Evolutionary conservation across 2,888 invertebrate genomes (phyloP).

Genomic region (Eledona agricola): DNA sequence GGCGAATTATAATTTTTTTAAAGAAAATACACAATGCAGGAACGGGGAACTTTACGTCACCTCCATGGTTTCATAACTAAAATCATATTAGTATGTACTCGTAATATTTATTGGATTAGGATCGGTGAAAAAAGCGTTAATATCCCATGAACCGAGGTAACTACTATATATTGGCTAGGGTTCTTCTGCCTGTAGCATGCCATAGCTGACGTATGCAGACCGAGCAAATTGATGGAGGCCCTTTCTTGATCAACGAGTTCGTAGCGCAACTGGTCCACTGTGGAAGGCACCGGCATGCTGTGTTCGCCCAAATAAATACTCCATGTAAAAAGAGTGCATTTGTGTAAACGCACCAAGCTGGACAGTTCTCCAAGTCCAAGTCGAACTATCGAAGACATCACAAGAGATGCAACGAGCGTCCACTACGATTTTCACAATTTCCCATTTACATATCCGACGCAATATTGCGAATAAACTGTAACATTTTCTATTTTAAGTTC

Average conservation of each 20-base stretch:
- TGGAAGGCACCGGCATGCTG: conserved; percentile 37
- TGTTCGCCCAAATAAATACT: conserved; percentile 24
- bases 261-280: conserved; percentile 26
- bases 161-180: conserved; percentile 45
- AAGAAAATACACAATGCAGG: no score
- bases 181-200: conserved; percentile 42
- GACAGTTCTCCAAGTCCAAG: conserved; percentile 29
- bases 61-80: no score
- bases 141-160: conserved; percentile 40
- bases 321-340: neutral
- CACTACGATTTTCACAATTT: no score
- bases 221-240: conserved; percentile 16
- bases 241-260: neutral
- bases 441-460: no score
- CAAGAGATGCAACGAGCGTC: no score
- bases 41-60: no score
- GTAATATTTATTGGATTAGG: no score
- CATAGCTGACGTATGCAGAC: conserved; percentile 37
- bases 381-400: no score
- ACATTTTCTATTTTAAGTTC: no score
- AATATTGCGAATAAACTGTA: no score
- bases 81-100: no score
- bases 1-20: no score
- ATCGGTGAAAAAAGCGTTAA: conserved; percentile 30
- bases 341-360: conserved; percentile 3